Evolutionary conservation across 2,888 invertebrate genomes (phyloP), one percentile per base, ranked within the genome.

Genomic region (Tipula lateralis): DNA sequence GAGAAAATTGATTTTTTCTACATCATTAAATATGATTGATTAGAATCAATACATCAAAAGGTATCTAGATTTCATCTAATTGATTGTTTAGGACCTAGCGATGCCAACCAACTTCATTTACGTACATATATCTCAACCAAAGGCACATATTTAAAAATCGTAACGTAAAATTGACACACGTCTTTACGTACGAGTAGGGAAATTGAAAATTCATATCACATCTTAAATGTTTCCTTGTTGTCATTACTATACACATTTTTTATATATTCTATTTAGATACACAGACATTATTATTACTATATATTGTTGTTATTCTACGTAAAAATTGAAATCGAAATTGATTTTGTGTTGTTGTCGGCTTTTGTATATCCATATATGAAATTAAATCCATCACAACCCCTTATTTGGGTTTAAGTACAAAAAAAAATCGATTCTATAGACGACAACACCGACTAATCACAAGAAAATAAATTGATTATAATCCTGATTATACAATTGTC

Each of bases 401-500:
- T 66, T 66, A 24, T 66, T 66, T 24, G 5, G 24, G 66, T 66
- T 66, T 24, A 66, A 66, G 24, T 66, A 66, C 12, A 66, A 66
- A 24, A 66, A 66, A 24, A 66, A n/a, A 66, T 19, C 50, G 39
- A 6, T 12, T 39, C 9, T 39, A 39, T n/a, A 66, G 66, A 66
- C 66, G 66, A 66, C 66, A 66, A 66, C 66, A 66, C 19, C 66
- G 66, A 66, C 66, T 66, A 66, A 66, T 66, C 66, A 66, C 66
- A 66, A 66, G 66, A 66, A 66, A 66, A 66, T 66, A 66, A 66
- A 24, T 66, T 66, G 66, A 66, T 66, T 66, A 66, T 66, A 66
- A 66, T 66, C 66, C 66, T 66, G 66, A 66, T 66, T 66, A 66
- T 66, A 66, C 66, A 66, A 66, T 66, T 66, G 66, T 66, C 66